Conservation (phyloP, 2,888 invertebrate genomes). For the Hedychridium roseum region DNA sequence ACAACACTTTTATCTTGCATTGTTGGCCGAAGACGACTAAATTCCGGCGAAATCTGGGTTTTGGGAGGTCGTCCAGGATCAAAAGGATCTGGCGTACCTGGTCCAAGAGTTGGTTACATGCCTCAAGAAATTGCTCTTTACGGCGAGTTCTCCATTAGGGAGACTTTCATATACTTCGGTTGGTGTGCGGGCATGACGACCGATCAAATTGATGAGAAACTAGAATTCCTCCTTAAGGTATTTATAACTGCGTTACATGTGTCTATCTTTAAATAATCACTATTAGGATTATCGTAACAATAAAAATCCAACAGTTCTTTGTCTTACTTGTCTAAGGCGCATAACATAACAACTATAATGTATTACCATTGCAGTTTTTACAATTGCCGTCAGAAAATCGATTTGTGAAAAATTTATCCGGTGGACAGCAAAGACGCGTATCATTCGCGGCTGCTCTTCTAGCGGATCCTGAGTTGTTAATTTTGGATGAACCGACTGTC, state of each 20-base stretch:
- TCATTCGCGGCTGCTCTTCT: constrained; percentile 88
- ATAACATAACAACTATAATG: background rate
- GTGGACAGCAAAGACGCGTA: constrained; percentile 89
- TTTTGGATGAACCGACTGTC: constrained; percentile 93
- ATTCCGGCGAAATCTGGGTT: constrained; percentile 79
- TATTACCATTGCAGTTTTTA: constrained; percentile 59
- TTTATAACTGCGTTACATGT: constrained; percentile 1
- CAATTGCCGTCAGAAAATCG: constrained; percentile 67
- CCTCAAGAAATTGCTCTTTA: constrained; percentile 87
- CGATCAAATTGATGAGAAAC: constrained; percentile 72
- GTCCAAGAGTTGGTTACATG: constrained; percentile 85
- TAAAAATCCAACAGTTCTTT: too few relatives aligned
- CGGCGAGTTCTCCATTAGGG: constrained; percentile 81
- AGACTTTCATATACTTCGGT: constrained; percentile 86
- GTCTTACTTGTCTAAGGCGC: background rate
- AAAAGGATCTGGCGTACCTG: constrained; percentile 74
- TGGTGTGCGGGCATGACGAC: constrained; percentile 81
- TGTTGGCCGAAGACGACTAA: constrained; percentile 79
- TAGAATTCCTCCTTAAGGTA: constrained; percentile 76
- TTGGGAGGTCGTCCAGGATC: constrained; percentile 77
- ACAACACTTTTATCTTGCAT: constrained; percentile 87
- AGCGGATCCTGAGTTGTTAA: constrained; percentile 88
- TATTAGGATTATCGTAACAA: background rate
- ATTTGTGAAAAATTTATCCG: constrained; percentile 82
- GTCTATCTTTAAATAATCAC: background rate